phyloP scores from a whole-genome alignment of 1,140 invertebrate genomes.

The Drosophila nigromelanica region DNA sequence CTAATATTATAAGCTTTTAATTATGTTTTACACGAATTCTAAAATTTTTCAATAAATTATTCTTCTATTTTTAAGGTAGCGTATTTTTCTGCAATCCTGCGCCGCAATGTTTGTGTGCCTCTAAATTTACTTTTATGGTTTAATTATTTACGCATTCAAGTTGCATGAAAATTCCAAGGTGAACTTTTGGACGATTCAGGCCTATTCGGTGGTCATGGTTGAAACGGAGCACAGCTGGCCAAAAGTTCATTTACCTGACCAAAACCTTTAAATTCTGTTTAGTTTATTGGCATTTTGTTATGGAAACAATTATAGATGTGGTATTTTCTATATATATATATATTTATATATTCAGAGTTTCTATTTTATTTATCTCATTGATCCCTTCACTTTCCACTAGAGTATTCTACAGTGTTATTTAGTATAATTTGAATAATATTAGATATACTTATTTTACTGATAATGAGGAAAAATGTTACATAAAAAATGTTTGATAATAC shows the following conservation, averaged over 20 bases:
- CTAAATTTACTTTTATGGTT: slow-evolving; percentile 65
- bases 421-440: too few relatives aligned
- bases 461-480: too few relatives aligned
- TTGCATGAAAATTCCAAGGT: slow-evolving; percentile 70
- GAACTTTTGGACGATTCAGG: slow-evolving; percentile 31
- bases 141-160: slow-evolving; percentile 68
- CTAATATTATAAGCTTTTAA: too few relatives aligned
- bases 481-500: too few relatives aligned
- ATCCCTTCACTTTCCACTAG: too few relatives aligned
- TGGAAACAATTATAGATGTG: too few relatives aligned
- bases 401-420: too few relatives aligned
- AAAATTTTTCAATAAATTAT: background rate
- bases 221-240: slow-evolving; percentile 4
- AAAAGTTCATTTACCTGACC: slow-evolving; percentile 68
- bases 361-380: too few relatives aligned
- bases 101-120: slow-evolving; percentile 28
- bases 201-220: slow-evolving; percentile 65
- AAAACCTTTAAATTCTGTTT: slow-evolving; percentile 46
- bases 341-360: too few relatives aligned
- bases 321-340: too few relatives aligned
- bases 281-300: background rate
- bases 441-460: too few relatives aligned
- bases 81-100: background rate
- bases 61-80: background rate
- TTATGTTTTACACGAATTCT: too few relatives aligned